Conservation (phyloP, 2,113 vertebrate genomes). For the Planiliza haematocheilus region DNA sequence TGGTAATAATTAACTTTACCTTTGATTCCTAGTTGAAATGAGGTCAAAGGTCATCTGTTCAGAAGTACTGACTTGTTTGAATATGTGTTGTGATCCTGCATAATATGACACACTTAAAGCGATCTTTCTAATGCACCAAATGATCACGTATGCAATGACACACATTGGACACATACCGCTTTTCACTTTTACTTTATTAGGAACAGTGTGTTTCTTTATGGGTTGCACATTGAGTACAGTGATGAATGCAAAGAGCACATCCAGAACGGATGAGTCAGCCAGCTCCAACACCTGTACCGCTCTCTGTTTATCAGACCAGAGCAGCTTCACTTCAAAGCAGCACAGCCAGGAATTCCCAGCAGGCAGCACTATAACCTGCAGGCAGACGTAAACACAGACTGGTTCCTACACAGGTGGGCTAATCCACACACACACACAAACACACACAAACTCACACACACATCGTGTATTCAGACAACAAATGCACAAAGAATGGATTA, state of each 20-base stretch:
- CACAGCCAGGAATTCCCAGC: conserved; percentile 44
- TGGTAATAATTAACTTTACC: background rate
- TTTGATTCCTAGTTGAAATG: background rate
- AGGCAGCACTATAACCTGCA: conserved; percentile 44
- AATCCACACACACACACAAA: background rate
- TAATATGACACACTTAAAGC: background rate
- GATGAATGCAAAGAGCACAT: conserved; percentile 56
- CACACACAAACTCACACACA: conserved; percentile 20
- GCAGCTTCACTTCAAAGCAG: conserved; percentile 56
- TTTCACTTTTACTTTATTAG: conserved; percentile 47
- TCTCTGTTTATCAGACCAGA: conserved; percentile 48
- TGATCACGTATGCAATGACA: conserved; percentile 10
- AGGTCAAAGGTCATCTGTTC: conserved; percentile 1
- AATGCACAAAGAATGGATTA: background rate
- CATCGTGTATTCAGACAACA: background rate
- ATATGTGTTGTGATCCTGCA: background rate
- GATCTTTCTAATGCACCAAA: background rate
- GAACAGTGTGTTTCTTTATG: conserved; percentile 10
- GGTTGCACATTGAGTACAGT: conserved; percentile 26
- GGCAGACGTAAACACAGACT: conserved; percentile 46
- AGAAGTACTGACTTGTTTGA: background rate
- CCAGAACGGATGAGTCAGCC: conserved; percentile 70
- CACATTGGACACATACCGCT: background rate
- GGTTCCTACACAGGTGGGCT: conserved; percentile 28
- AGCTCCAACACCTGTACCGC: conserved; percentile 59